phyloP scores from a whole-genome alignment of 2,113 vertebrate genomes.

The Oreochromis niloticus region DNA sequence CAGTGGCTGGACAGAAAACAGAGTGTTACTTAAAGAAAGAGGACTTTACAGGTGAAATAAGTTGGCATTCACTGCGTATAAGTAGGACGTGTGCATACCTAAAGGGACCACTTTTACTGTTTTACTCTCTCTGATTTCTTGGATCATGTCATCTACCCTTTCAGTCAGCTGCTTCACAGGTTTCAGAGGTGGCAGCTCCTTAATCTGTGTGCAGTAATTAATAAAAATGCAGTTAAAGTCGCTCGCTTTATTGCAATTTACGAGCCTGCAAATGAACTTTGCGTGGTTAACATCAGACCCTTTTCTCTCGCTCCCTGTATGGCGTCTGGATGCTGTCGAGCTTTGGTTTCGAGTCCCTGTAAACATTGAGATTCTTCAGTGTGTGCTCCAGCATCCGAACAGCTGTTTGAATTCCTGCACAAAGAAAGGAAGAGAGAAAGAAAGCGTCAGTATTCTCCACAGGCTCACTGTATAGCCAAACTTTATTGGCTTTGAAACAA shows the following conservation, averaged over 20 bases:
- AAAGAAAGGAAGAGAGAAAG: not conserved
- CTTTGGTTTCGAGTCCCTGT: slow-evolving; percentile 65
- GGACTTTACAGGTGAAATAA: not conserved
- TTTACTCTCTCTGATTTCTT: slow-evolving; percentile 63
- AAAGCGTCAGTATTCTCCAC: not conserved
- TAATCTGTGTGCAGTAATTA: slow-evolving; percentile 38
- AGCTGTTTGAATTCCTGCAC: slow-evolving; percentile 80
- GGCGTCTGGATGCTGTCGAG: slow-evolving; percentile 65
- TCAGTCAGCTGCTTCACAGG: slow-evolving; percentile 53
- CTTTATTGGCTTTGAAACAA: not conserved
- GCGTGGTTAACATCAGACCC: slow-evolving; percentile 51
- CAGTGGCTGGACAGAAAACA: slow-evolving; percentile 28
- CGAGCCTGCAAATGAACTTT: not conserved
- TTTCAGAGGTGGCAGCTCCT: slow-evolving; percentile 28
- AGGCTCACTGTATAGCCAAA: not conserved
- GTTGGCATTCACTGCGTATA: not conserved
- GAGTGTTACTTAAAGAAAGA: not conserved
- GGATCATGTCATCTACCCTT: slow-evolving; percentile 68
- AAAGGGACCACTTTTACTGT: slow-evolving; percentile 65
- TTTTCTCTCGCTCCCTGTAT: slow-evolving; percentile 52
- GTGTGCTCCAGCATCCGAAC: slow-evolving; percentile 68
- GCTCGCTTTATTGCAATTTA: not conserved
- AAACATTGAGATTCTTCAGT: slow-evolving; percentile 72
- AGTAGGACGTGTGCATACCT: slow-evolving; percentile 55
- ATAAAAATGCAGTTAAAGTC: not conserved